Evolutionary conservation across 1,140 invertebrate species (phyloP), one percentile per base, ranked within the genome.

Genomic region (Bradynema listronoti): DNA sequence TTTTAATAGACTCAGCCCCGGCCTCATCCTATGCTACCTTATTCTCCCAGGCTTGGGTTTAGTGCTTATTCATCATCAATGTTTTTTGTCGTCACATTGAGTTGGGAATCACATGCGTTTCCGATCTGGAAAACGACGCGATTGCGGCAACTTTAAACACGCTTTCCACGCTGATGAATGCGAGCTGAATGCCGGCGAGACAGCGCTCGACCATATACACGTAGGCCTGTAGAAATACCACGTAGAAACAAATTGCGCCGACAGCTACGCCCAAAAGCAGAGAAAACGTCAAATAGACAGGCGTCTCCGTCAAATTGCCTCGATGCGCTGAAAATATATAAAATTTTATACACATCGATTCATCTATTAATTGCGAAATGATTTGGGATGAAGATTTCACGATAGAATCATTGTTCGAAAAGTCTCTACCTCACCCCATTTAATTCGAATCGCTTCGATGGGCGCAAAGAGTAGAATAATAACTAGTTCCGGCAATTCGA

Each of bases 241-340:
- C 9, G 27, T 63, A 68, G 19, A 67, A 45, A 49, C 61, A 63
- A 30, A 63, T 63, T 33, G 61, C 63, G 14, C 65, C 22, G 14
- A 67, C 49, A 7, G 61, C 52, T n/a, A 67, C 30, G 11, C 49
- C 27, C 24, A 63, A 32, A 9, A 63, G 16, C 6, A 63, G 24
- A 14, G 61, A 36, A 50, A 63, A 63, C 16, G 61, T 55, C 22
- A 63, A 41, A 16, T 61, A 63, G 9, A 63, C 30, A 11, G 61
- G 46, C 25, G 61, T 63, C 58, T 63, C 61, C 7, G 61, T 63
- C 1, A 63, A 33, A 41, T 63, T 63, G 9, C 61, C 61, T 16
- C 61, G 61, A 0, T 34, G 63, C 9, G 53, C 61, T 63, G 33
- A 61, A 61, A 60, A 11, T 11, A 16, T 27, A 53, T 54, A 65